Percentiles rank a stretch among this genome's conserved stretches.
Conservation (phyloP, 2,113 vertebrate genomes). For the Ammodytes dubius region DNA sequence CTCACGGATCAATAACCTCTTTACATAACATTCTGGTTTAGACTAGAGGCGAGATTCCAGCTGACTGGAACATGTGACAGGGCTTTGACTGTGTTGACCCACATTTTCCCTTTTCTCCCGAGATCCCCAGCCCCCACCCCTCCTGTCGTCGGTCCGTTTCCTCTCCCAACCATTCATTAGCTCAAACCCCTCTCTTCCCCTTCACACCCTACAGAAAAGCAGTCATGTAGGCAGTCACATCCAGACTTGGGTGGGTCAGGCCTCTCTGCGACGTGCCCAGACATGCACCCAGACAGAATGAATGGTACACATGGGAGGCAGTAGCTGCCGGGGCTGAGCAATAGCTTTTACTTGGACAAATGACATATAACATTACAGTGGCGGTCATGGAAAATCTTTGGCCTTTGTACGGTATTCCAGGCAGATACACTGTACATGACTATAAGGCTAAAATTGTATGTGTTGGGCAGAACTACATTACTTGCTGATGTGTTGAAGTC, state of each 20-base stretch:
- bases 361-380: conserved; percentile 48
- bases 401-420: conserved; percentile 24
- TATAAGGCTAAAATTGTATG: neutral
- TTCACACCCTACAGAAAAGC: conserved; percentile 56
- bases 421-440: conserved; percentile 14
- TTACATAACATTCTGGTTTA: conserved; percentile 82
- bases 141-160: conserved; percentile 22
- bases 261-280: conserved; percentile 47
- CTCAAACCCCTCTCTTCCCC: conserved; percentile 50
- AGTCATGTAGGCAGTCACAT: conserved; percentile 56
- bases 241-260: conserved; percentile 63
- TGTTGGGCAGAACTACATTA: neutral
- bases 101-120: conserved; percentile 75
- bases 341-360: conserved; percentile 45
- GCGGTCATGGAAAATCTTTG: conserved; percentile 25
- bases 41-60: conserved; percentile 83
- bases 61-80: conserved; percentile 83
- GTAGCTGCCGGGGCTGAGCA: conserved; percentile 40
- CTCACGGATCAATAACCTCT: conserved; percentile 83
- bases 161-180: conserved; percentile 34
- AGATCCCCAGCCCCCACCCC: conserved; percentile 12
- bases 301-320: conserved; percentile 33
- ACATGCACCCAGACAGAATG: conserved; percentile 54
- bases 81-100: conserved; percentile 80
- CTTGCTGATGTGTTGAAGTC: neutral